Conservation (phyloP, 2,797 vertebrate species). For the Protonibea diacanthus region DNA sequence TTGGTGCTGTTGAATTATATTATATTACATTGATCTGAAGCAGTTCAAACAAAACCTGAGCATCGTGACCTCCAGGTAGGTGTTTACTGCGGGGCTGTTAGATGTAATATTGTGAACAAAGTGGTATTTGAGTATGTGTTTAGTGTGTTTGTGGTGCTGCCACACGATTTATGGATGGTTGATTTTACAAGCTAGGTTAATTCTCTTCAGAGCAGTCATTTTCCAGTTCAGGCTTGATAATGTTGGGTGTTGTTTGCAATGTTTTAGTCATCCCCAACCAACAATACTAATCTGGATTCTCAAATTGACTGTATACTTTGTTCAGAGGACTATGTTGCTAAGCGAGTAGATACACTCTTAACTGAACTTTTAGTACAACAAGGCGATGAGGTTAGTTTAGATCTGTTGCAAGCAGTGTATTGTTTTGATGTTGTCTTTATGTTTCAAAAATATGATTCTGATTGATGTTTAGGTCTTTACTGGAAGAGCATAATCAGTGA, state of each 20-base stretch:
- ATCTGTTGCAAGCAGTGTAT: background rate
- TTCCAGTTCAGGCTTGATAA: constrained; percentile 36
- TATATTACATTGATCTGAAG: background rate
- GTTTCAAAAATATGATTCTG: background rate
- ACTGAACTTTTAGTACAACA: constrained; percentile 6
- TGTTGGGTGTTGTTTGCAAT: constrained; percentile 1
- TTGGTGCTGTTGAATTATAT: background rate
- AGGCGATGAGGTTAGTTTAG: background rate
- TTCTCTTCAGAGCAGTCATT: constrained; percentile 27
- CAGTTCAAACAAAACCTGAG: background rate
- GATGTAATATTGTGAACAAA: background rate
- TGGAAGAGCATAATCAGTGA: constrained; percentile 30
- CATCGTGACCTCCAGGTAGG: background rate
- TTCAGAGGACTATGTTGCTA: background rate
- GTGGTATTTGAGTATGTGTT: background rate
- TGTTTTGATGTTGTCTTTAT: background rate
- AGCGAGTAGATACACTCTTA: background rate
- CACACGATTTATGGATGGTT: background rate
- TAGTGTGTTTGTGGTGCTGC: background rate
- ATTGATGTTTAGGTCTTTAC: constrained; percentile 37
- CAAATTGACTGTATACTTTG: constrained; percentile 34
- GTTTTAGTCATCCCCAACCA: constrained; percentile 46
- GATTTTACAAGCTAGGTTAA: background rate
- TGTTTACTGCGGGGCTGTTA: background rate
- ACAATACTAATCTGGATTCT: constrained; percentile 27